Evolutionary conservation across 2,113 vertebrate genomes (phyloP).

Genomic region (Oenanthe oenanthe): DNA sequence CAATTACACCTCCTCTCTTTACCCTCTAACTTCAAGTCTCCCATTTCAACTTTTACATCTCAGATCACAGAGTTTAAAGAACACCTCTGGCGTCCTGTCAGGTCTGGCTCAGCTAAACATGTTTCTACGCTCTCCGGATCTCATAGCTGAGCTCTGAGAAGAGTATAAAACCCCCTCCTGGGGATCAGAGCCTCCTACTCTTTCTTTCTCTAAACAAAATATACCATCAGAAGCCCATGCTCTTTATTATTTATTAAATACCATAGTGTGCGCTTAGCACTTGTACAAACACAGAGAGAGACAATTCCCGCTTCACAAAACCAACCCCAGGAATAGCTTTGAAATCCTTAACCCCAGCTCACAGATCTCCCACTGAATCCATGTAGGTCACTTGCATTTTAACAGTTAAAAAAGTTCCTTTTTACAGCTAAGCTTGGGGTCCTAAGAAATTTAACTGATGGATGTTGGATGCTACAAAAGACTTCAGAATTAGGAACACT

Average conservation of each 20-base stretch:
- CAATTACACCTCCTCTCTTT: conserved; percentile 82
- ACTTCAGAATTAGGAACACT: neutral
- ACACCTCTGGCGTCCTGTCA: conserved; percentile 70
- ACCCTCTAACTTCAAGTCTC: conserved; percentile 76
- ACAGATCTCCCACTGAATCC: neutral
- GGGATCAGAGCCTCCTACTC: conserved; percentile 7
- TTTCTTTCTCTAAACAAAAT: conserved; percentile 36
- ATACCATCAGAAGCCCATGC: conserved; percentile 15
- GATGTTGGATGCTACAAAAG: neutral
- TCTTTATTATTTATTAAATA: conserved; percentile 60
- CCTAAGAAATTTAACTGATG: neutral
- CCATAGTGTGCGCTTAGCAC: conserved; percentile 44
- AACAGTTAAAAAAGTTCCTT: neutral
- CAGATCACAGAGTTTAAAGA: conserved; percentile 64
- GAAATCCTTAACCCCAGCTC: neutral
- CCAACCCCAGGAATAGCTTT: neutral
- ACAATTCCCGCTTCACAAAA: conserved; percentile 3
- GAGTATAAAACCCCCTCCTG: conserved; percentile 17
- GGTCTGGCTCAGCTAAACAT: conserved; percentile 53
- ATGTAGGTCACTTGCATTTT: neutral
- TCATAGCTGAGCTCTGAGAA: neutral
- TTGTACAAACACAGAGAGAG: conserved; percentile 43
- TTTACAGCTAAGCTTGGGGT: neutral
- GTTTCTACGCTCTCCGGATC: neutral
- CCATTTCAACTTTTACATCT: conserved; percentile 66